phyloP scores from a whole-genome alignment of 1,140 invertebrate genomes.

The Phthorimaea operculella region DNA sequence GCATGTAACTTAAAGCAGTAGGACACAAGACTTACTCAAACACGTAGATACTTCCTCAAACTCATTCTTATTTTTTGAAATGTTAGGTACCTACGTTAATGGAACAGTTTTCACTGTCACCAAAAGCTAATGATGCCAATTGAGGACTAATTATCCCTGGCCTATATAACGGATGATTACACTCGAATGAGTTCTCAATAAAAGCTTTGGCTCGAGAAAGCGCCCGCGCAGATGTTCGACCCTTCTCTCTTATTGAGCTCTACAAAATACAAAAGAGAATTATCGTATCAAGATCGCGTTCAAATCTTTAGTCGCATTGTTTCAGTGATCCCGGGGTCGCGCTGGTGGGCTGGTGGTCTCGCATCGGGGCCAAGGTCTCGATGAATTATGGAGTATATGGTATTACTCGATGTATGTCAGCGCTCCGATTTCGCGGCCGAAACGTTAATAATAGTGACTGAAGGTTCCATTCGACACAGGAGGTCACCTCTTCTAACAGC shows the following conservation, averaged over 20 bases:
- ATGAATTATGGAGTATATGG: slow-evolving; percentile 66
- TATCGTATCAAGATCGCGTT: background rate
- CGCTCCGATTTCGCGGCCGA: slow-evolving; percentile 58
- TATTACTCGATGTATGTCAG: slow-evolving; percentile 59
- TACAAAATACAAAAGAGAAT: background rate
- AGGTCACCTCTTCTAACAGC: slow-evolving; percentile 40
- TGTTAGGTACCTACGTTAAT: too few species aligned
- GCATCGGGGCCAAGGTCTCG: slow-evolving; percentile 59
- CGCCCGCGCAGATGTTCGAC: background rate
- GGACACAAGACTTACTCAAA: too few species aligned
- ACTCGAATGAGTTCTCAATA: background rate
- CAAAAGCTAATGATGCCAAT: too few species aligned
- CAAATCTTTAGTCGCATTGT: background rate
- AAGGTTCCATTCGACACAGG: slow-evolving; percentile 52
- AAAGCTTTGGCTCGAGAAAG: background rate
- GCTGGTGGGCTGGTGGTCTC: background rate
- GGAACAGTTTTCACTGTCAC: too few species aligned
- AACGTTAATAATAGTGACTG: slow-evolving; percentile 55
- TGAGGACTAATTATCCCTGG: background rate
- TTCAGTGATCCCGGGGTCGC: slow-evolving; percentile 1
- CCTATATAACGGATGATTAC: background rate
- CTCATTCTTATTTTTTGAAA: too few species aligned
- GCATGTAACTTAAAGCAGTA: too few species aligned
- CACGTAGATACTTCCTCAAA: too few species aligned
- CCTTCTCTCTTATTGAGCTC: background rate